Conservation (phyloP, 1,140 invertebrate genomes). For the Bombus sylvicola region DNA sequence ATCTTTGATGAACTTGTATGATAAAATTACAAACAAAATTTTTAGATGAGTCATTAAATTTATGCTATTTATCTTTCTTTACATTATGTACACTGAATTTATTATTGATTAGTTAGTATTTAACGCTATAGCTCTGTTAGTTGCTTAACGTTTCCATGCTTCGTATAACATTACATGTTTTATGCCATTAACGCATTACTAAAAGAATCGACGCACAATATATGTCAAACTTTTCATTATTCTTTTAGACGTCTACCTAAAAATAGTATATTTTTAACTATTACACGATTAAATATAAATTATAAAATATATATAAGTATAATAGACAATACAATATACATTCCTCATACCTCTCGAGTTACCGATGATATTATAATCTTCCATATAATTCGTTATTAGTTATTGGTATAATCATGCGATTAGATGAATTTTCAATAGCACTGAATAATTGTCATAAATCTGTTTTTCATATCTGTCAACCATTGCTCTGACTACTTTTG, state of each 20-base stretch:
- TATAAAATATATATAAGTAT: conserved; percentile 77
- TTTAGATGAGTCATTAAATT: conserved; percentile 75
- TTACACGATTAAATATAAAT: conserved; percentile 69
- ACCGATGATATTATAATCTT: conserved; percentile 44
- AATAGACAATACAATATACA: conserved; percentile 71
- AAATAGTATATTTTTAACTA: conserved; percentile 63
- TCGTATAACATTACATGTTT: conserved; percentile 58
- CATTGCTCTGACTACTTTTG: conserved; percentile 78
- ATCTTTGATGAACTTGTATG: conserved; percentile 72
- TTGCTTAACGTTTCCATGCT: conserved; percentile 61
- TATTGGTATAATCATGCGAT: conserved; percentile 59
- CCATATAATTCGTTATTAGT: conserved; percentile 49
- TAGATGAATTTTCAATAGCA: conserved; percentile 45
- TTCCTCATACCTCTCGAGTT: conserved; percentile 59
- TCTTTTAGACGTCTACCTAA: conserved; percentile 59
- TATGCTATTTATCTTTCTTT: conserved; percentile 78
- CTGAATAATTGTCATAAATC: conserved; percentile 58
- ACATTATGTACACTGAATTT: conserved; percentile 80
- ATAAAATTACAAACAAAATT: conserved; percentile 76
- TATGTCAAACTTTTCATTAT: conserved; percentile 51
- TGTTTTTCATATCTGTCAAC: conserved; percentile 67
- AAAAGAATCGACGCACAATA: conserved; percentile 61
- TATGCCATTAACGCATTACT: conserved; percentile 64
- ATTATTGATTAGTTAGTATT: conserved; percentile 66
- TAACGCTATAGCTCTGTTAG: conserved; percentile 65